Evolutionary conservation across 2,888 invertebrate genomes (phyloP).

Genomic region (Trichogramma dendrolimi): DNA sequence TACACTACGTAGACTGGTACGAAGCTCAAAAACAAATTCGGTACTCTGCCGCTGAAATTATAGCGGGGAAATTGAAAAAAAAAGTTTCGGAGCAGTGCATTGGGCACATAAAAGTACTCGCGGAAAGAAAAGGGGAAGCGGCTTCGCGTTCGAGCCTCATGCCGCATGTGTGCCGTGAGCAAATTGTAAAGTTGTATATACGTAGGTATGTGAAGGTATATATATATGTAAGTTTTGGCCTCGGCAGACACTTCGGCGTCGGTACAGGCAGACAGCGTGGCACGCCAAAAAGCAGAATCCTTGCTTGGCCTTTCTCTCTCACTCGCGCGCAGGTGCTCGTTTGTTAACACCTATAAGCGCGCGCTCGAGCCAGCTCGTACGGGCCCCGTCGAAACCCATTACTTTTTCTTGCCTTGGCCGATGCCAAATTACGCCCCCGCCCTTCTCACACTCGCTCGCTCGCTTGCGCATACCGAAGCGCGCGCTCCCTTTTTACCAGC

Average conservation of each 20-base stretch:
- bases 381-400: constrained; percentile 30
- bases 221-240: too few species aligned
- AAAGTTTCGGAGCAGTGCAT: too few species aligned
- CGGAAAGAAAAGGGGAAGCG: neutral
- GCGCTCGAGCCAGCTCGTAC: neutral
- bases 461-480: neutral
- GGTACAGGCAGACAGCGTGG: constrained; percentile 35
- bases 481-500: constrained; percentile 1
- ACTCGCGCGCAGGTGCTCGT: constrained; percentile 28
- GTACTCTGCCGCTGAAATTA: too few species aligned
- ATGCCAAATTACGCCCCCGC: constrained; percentile 34
- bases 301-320: constrained; percentile 1
- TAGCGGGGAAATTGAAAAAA: too few species aligned
- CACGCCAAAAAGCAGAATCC: constrained; percentile 23
- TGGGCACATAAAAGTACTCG: too few species aligned
- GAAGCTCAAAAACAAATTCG: too few species aligned
- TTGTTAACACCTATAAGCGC: constrained; percentile 28
- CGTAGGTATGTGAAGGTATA: too few species aligned
- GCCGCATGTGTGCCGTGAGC: neutral
- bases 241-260: too few species aligned
- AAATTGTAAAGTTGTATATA: neutral
- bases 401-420: constrained; percentile 28
- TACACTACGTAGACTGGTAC: too few species aligned
- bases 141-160: neutral
- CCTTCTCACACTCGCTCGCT: constrained; percentile 10